Base-by-base conservation (phyloP, 2,113 vertebrate genomes). In the Trematocara zebra region DNA sequence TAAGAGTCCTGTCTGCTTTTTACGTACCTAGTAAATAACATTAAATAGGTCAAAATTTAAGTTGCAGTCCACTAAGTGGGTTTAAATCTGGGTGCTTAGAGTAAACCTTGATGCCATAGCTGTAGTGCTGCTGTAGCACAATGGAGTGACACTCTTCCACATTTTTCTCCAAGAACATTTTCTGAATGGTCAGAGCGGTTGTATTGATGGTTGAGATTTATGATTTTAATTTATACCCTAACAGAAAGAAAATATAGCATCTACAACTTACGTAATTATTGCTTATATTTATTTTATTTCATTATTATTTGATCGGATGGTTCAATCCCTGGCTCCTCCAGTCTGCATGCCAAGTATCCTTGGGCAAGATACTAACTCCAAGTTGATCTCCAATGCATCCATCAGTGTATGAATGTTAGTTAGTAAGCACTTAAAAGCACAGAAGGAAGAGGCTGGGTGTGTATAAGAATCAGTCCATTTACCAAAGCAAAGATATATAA, bases 1-100 rank as follows among this genome's bases (percentile, higher is more conserved):
- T 44, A 14, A 17, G 8, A 42, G 35, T 69, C 11, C n/a, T 69
- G 14, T 47, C 69, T 40, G 18, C 35, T 18, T 47, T 44, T 17
- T 28, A 72, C 1, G 5, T 28, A 74, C 0, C 9, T 3, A 17
- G 14, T 47, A 74, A 74, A 28, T 44, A 23, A 72, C 20, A 78
- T 20, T 78, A 78, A 52, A 52, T 28, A 6, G 64, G 11, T 42
- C 37, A 44, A 72, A 72, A 72, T 35, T 69, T 42, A 17, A 44
- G 12, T 26, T 72, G 37, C 3, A 72, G 20, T 0, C 61, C 0
- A 1, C 0, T 42, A 2, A 26, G 12, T 26, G 37, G 37, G 64
- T 72, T 72, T 26, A 26, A 72, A 72, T 42, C 37, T 72, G n/a
- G 37, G 8, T 44, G 12, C 37, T 23, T 6, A 26, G 20, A 72